These are phyloP conservation scores for Dynastes maya DNA, from an alignment of 2,888 invertebrate species.

Conservation along the genomic window DNA sequence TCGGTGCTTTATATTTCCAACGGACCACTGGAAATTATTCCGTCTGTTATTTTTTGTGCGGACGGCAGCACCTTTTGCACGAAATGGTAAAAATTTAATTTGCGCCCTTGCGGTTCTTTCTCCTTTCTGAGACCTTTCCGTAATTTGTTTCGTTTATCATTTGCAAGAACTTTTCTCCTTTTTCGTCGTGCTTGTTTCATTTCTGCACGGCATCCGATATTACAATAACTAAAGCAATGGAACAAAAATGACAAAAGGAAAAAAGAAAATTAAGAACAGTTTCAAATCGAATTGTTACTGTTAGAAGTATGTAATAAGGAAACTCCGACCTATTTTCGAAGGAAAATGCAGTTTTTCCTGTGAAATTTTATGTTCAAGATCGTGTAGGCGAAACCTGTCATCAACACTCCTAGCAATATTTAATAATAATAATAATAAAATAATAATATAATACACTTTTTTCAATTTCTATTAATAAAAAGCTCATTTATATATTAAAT, in stretches of 20 bases:
- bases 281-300: background rate
- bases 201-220: background rate
- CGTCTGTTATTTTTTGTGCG: background rate
- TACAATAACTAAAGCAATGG: slow-evolving; percentile 8
- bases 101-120: slow-evolving; percentile 23
- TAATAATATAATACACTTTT: no score
- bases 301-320: background rate
- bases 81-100: slow-evolving; percentile 40
- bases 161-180: slow-evolving; percentile 7
- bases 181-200: background rate
- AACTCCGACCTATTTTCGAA: background rate
- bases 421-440: no score
- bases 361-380: no score
- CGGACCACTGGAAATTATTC: slow-evolving; percentile 15
- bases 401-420: no score
- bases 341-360: background rate
- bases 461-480: no score
- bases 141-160: slow-evolving; percentile 33
- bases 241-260: background rate
- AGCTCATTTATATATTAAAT: no score
- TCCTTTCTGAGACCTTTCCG: slow-evolving; percentile 10
- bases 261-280: background rate
- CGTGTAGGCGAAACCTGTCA: no score
- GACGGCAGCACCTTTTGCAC: slow-evolving; percentile 20
- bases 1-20: background rate